Base-by-base conservation (phyloP, 30 jellyfish, hydroid and myxozoan genomes). In the Morbakka virulenta region DNA sequence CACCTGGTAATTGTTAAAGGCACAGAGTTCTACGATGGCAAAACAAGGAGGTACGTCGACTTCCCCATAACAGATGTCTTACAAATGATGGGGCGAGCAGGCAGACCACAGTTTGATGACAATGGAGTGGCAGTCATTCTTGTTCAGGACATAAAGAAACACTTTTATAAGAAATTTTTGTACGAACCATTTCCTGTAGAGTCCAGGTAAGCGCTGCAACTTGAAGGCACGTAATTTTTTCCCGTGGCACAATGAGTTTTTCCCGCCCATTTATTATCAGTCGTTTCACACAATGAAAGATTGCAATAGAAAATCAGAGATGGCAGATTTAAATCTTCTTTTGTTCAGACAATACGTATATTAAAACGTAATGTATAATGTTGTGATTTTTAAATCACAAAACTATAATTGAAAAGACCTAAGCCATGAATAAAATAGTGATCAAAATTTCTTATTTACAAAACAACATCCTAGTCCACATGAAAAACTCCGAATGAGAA, bases 71-170 rank as follows among this genome's bases (percentile, higher is more conserved):
- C 99, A 3, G 99, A 94, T 66, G 98, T 94, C 4, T 75, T 94
- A 32, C 99, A 94, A 50, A 94, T 94, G 99, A 94, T 94, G 85
- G 99, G 99, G 3, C 72, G 99, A 26, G 99, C 99, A 1, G 99
- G 99, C 0, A 52, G 99, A 29, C 99, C 99, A 17, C 99, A 94
- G 87, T 94, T 76, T 80, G 99, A 94, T 74, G 97, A 87, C 36
- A 88, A 84, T 36, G 99, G 97, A 23, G 96, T 94, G 11, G 99
- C 99, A 0, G 83, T 94, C 13, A 94, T 88, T 32, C 89, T 94
- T 36, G 99, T 94, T 32, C 97, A 87, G n/a, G 97, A 94, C 76
- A 87, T 63, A 48, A 94, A 94, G 91, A 94, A 94, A 62, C 96
- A 94, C 75, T 94, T 94, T 52, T 94, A 89, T 86, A 94, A 94